These are phyloP conservation scores for Oxygymnocypris stewartii DNA, from an alignment of 2,113 vertebrate genomes.

Conservation along the genomic window DNA sequence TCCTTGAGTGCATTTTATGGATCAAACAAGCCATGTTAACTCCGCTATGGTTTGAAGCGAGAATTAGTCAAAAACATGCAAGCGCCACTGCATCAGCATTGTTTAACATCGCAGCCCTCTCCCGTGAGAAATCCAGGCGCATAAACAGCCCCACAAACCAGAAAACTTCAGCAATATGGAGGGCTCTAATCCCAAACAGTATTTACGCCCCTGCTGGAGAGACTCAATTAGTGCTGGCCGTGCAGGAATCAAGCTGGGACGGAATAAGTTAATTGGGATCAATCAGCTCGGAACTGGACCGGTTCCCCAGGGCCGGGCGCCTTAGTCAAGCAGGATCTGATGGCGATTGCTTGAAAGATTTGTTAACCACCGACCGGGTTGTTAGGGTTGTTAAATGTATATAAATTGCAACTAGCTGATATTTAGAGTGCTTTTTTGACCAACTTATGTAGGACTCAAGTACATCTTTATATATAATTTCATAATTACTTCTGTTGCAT, in stretches of 20 bases:
- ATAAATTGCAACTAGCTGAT: no score
- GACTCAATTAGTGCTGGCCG: constrained; percentile 52
- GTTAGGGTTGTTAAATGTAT: neutral
- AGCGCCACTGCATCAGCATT: neutral
- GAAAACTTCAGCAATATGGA: constrained; percentile 40
- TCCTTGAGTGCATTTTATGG: neutral
- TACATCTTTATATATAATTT: no score
- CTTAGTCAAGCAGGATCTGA: constrained; percentile 55
- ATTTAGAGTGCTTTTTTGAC: no score
- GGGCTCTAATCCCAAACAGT: constrained; percentile 38
- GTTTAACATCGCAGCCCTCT: neutral
- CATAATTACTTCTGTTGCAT: no score
- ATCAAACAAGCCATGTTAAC: neutral
- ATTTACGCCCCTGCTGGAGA: constrained; percentile 46
- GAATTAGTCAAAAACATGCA: constrained; percentile 23
- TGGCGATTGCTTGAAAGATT: constrained; percentile 60
- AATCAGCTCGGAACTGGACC: constrained; percentile 57
- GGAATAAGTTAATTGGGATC: constrained; percentile 64
- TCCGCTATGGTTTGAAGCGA: neutral
- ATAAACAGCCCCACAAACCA: constrained; percentile 28
- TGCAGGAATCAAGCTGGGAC: constrained; percentile 47
- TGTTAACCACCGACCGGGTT: constrained; percentile 45
- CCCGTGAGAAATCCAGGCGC: neutral
- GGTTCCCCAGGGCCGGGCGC: constrained; percentile 49
- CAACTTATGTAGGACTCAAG: no score